Percentiles rank a stretch among this genome's conserved stretches.
These are phyloP conservation scores for Eupristina koningsbergeri DNA, from an alignment of 1,140 invertebrate species.

Conservation along the genomic window DNA sequence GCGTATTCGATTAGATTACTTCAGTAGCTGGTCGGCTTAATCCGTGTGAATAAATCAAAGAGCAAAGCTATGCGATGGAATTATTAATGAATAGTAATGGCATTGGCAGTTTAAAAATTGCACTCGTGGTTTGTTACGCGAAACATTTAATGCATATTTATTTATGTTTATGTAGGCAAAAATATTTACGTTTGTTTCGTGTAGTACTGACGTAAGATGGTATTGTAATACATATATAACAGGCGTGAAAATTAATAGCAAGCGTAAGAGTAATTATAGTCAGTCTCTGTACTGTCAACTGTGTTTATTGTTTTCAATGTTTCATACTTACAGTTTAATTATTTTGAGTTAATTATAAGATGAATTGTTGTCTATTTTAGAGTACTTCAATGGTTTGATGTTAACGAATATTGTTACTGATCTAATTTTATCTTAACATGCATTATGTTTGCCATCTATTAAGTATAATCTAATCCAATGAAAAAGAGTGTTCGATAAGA, in stretches of 20 bases:
- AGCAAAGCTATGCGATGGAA: background rate
- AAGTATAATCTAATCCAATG: too few relatives aligned
- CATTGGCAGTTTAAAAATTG: slow-evolving; percentile 18
- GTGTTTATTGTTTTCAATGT: background rate
- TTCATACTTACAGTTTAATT: background rate
- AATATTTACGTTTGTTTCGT: slow-evolving; percentile 36
- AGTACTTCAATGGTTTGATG: too few relatives aligned
- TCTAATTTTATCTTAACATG: background rate
- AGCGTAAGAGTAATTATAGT: slow-evolving; percentile 14
- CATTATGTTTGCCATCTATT: background rate
- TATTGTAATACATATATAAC: background rate
- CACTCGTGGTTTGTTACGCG: slow-evolving; percentile 10
- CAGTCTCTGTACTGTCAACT: slow-evolving; percentile 11
- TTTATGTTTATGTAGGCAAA: slow-evolving; percentile 15
- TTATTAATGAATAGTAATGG: background rate
- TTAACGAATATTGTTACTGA: too few relatives aligned
- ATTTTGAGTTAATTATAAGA: background rate
- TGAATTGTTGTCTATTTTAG: too few relatives aligned
- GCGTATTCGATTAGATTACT: background rate
- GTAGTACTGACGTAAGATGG: slow-evolving; percentile 25
- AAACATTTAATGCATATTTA: slow-evolving; percentile 14
- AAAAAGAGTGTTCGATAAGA: too few relatives aligned
- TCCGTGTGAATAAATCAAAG: background rate
- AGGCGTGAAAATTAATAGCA: slow-evolving; percentile 21
- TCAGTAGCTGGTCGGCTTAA: background rate